Evolutionary conservation across 2,113 vertebrate genomes (phyloP).

Genomic region (Spermophilus dauricus): DNA sequence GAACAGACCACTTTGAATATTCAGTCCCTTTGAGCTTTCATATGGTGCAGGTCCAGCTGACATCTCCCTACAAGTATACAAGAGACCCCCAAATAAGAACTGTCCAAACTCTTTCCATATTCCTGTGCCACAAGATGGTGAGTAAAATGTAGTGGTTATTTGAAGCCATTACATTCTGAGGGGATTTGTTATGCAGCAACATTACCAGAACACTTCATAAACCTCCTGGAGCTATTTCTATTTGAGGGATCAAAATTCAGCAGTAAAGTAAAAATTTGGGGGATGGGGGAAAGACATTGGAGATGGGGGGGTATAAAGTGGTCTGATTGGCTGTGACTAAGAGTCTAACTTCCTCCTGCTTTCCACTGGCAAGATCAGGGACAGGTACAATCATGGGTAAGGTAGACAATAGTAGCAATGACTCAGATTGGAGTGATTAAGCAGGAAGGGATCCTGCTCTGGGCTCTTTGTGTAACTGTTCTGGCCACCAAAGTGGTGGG

Average conservation of each 20-base stretch:
- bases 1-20: background rate
- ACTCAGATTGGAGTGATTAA: too few species aligned
- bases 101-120: background rate
- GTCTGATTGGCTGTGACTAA: background rate
- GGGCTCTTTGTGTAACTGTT: too few species aligned
- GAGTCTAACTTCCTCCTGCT: background rate
- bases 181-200: background rate
- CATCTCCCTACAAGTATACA: background rate
- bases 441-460: too few species aligned
- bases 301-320: background rate
- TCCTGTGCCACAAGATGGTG: background rate
- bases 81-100: background rate
- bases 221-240: background rate
- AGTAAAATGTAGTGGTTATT: slow-evolving; percentile 7
- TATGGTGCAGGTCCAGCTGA: fast-evolving
- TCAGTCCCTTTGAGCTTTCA: background rate
- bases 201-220: background rate
- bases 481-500: too few species aligned
- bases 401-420: too few species aligned
- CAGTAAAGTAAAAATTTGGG: background rate
- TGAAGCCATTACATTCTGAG: background rate
- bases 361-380: background rate
- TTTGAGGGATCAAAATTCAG: background rate
- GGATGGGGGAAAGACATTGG: background rate
- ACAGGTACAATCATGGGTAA: too few species aligned